These are phyloP conservation scores for Hyposmocoma kahamanoa DNA, from an alignment of 1,140 invertebrate species.

Conservation along the genomic window DNA sequence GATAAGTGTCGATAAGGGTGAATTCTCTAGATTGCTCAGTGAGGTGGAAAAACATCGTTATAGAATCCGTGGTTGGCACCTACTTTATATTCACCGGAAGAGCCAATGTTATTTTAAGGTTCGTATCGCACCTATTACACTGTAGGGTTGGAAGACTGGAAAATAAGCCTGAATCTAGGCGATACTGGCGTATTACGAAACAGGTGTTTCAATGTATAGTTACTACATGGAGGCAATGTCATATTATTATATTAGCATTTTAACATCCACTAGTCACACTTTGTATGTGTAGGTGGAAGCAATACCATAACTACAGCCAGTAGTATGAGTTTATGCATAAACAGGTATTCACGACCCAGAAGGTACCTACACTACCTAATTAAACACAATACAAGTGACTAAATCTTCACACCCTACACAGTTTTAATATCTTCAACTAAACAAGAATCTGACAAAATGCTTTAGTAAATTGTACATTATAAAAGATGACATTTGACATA, in stretches of 20 bases:
- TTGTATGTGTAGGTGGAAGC: conserved; percentile 46
- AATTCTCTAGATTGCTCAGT: conserved; percentile 31
- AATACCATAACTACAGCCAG: too few relatives aligned
- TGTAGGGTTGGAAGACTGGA: background rate
- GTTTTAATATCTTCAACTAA: too few relatives aligned
- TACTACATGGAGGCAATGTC: conserved; percentile 10
- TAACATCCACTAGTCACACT: conserved; percentile 28
- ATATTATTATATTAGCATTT: conserved; percentile 34
- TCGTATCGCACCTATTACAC: conserved; percentile 18
- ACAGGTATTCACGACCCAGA: too few relatives aligned
- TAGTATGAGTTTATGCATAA: too few relatives aligned
- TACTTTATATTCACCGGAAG: conserved; percentile 40
- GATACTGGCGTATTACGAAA: conserved; percentile 11
- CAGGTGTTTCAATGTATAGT: conserved; percentile 28
- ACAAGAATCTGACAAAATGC: too few relatives aligned
- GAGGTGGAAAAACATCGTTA: conserved; percentile 27
- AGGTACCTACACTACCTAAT: too few relatives aligned
- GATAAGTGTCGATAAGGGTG: too few relatives aligned
- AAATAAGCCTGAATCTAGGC: background rate
- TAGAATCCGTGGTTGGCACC: conserved; percentile 37
- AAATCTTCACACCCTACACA: too few relatives aligned
- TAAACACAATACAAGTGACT: too few relatives aligned
- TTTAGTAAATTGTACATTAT: too few relatives aligned
- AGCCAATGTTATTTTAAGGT: conserved; percentile 69
- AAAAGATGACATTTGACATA: too few relatives aligned